Base-by-base conservation (phyloP, 2,888 invertebrate species). In the Thyatira batis region DNA sequence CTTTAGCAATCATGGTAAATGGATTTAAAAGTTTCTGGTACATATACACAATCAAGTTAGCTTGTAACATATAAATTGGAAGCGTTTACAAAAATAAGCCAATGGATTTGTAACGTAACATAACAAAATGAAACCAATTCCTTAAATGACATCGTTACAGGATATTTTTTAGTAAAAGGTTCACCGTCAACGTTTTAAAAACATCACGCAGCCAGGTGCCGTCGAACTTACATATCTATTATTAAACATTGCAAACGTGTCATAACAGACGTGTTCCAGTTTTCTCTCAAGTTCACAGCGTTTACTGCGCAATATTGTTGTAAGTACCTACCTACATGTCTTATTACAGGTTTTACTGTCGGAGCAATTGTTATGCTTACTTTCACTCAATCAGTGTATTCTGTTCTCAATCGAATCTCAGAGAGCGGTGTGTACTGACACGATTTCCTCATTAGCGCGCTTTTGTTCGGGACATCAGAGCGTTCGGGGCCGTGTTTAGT, bases 381-480 rank as follows among this genome's bases (percentile, higher is more conserved):
- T 88, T 89, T 89, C 89, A 82, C 88, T 85, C 74, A 78, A 82
- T 84, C 82, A 78, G 69, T 73, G 74, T 69, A 73, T 75, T 71
- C 70, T 74, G 76, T 76, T 71, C 75, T 78, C 78, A 66, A 80
- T 82, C 73, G 72, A 70, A 60, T 55, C 55, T 51, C 58, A 53
- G 58, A 23, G 23, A 39, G 39, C 61, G 71, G 54, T 72, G 63
- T 75, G 71, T 73, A 45, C 45, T 65, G 80, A 88, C 89, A 89
- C 82, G 86, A 85, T 83, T 87, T 85, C 80, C 89, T 90, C 88
- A 89, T 89, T 89, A 89, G 79, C 72, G 72, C 63, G 82, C 87
- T 87, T 89, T 90, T 90, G 88, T 90, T 80, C 62, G 66, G 56
- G 63, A 65, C 73, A 70, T 76, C 79, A 63, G 68, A 56, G 63